Conservation (phyloP, 2,113 vertebrate genomes). For the Gymnogyps californianus region DNA sequence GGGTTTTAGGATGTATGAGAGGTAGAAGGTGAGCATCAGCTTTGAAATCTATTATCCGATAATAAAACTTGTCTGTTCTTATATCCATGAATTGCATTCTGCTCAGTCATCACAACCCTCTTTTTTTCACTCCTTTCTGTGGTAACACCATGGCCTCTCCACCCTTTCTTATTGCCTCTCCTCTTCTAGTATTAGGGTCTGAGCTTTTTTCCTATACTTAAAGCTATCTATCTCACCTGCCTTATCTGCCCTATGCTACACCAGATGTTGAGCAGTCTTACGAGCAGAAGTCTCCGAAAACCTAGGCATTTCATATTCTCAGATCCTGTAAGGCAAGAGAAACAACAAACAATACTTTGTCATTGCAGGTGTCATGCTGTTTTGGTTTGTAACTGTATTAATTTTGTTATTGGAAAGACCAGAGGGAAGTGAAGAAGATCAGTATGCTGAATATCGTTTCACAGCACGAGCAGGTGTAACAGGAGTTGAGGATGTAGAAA, state of each 20-base stretch:
- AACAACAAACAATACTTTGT: background rate
- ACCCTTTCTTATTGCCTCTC: background rate
- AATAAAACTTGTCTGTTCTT: background rate
- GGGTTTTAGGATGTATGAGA: background rate
- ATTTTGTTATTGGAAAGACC: background rate
- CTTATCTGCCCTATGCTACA: background rate
- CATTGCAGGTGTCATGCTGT: background rate
- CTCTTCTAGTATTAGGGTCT: background rate
- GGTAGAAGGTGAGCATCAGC: background rate
- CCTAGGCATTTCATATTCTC: background rate
- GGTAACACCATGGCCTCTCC: background rate
- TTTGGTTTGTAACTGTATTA: background rate
- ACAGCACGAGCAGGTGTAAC: background rate
- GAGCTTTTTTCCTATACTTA: background rate
- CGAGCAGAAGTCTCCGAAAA: background rate
- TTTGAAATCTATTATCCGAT: background rate
- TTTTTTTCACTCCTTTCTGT: background rate
- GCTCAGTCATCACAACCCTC: background rate
- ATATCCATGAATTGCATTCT: background rate
- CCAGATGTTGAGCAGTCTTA: background rate
- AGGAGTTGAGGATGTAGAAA: background rate
- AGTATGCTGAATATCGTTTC: background rate
- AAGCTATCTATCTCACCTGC: background rate
- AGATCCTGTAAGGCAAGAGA: background rate
- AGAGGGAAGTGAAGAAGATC: background rate